phyloP scores from a whole-genome alignment of 2,888 invertebrate species.

The Chymomyza amoena region DNA sequence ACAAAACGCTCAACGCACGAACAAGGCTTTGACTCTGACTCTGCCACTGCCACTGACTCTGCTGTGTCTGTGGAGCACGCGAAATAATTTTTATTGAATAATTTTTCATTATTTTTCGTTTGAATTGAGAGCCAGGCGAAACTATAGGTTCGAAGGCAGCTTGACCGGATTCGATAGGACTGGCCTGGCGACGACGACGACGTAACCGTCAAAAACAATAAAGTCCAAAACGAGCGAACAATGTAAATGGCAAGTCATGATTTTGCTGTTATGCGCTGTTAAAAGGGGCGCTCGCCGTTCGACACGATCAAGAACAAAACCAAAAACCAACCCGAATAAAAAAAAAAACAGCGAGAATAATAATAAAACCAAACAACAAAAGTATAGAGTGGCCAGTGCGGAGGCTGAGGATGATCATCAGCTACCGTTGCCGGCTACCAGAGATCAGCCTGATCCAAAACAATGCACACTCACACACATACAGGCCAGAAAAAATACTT shows the following conservation, averaged over 20 bases:
- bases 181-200: constrained; percentile 12
- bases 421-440: constrained; percentile 59
- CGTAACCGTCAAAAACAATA: constrained; percentile 76
- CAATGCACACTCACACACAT: constrained; percentile 53
- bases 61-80: constrained; percentile 38
- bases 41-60: not conserved
- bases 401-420: constrained; percentile 33
- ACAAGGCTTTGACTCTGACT: constrained; percentile 15
- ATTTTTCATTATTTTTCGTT: constrained; percentile 76
- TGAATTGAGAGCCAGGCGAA: constrained; percentile 68
- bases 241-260: constrained; percentile 78
- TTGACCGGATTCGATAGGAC: constrained; percentile 9
- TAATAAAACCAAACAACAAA: constrained; percentile 20
- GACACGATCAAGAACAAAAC: constrained; percentile 76
- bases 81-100: constrained; percentile 78
- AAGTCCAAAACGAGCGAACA: constrained; percentile 77
- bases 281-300: constrained; percentile 77
- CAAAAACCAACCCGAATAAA: constrained; percentile 35
- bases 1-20: constrained; percentile 53
- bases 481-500: constrained; percentile 53
- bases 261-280: constrained; percentile 76
- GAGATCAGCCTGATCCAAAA: constrained; percentile 71
- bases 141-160: constrained; percentile 5
- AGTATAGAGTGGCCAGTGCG: constrained; percentile 31
- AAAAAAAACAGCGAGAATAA: constrained; percentile 18